These are phyloP conservation scores for Petrocephalus microphthalmus DNA, from an alignment of 2,113 vertebrate genomes.

Conservation along the genomic window DNA sequence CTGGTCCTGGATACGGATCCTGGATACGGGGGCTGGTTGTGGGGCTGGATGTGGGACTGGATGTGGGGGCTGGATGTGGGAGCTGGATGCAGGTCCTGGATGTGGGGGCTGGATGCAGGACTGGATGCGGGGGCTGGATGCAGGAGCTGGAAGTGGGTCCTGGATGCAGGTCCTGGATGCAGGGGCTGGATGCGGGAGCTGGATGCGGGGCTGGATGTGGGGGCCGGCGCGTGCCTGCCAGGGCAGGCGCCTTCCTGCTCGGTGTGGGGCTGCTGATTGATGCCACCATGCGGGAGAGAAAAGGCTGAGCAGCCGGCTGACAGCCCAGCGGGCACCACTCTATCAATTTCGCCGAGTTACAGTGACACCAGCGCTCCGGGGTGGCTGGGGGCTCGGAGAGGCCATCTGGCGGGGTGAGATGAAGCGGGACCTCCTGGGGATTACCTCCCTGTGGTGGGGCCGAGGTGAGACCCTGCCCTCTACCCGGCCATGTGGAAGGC, in stretches of 20 bases:
- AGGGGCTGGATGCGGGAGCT: no score
- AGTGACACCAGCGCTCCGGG: constrained; percentile 20
- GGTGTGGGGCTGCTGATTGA: constrained; percentile 40
- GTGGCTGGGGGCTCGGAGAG: constrained; percentile 21
- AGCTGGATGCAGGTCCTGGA: no score
- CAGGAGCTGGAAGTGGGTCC: no score
- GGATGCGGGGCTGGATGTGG: no score
- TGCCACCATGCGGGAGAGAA: constrained; percentile 43
- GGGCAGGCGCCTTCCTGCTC: not conserved
- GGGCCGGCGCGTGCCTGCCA: not conserved
- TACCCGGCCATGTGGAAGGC: not conserved
- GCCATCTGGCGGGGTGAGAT: constrained; percentile 36
- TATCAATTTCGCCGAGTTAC: constrained; percentile 17
- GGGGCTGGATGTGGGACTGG: no score
- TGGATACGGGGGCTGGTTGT: no score
- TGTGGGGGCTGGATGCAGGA: no score
- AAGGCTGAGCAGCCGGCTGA: constrained; percentile 40
- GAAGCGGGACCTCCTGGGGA: constrained; percentile 36
- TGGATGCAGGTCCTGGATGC: no score
- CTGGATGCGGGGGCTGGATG: no score
- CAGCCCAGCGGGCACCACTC: constrained; percentile 51
- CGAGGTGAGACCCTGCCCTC: no score
- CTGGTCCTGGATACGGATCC: no score
- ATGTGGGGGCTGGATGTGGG: no score
- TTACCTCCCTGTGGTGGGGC: constrained; percentile 30